Evolutionary conservation across 1,140 invertebrate genomes (phyloP), one percentile per base, ranked within the genome.

Genomic region (Eumaeus atala): DNA sequence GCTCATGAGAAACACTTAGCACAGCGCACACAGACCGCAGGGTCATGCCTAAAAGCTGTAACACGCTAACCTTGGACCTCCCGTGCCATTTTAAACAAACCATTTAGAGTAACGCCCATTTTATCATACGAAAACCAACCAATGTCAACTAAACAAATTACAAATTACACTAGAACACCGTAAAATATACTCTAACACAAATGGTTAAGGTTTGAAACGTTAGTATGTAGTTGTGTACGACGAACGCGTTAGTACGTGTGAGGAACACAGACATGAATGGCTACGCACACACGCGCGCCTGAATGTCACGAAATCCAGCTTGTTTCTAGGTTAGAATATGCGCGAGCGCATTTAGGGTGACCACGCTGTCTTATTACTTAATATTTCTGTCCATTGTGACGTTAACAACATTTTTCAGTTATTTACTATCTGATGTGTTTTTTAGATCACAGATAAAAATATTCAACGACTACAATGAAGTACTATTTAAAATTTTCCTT

Each of bases 261-360:
- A 72, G 64, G 56, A 70, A 77, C 77, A 77, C 74, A 69, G 50
- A 42, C 56, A 64, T 76, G 73, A 77, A 74, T 77, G 77, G 61
- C 55, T 60, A 73, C 67, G 61, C 77, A 72, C 77, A 78, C 77
- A 66, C 59, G 59, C 62, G 50, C 59, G 50, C 37, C 59, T 64
- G 66, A 80, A 74, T 83, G 82, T 85, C 82, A 85, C 82, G 77
- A 85, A 85, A 83, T 83, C 76, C 62, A 74, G 65, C 72, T 63
- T 70, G 77, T 83, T 85, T 85, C 73, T 85, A 85, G 82, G 82
- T 83, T 85, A 82, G 73, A 75, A 55, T 65, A 72, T 78, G 79
- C 77, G 77, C 76, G 68, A 64, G 81, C 77, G 77, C 70, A 67
- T 59, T 48, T 63, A 16, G 40, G 59, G 64, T 72, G 56, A 48